Evolutionary conservation across 2,797 vertebrate genomes (phyloP), one percentile per base, ranked within the genome.

Genomic region (Orestias chungarensis): DNA sequence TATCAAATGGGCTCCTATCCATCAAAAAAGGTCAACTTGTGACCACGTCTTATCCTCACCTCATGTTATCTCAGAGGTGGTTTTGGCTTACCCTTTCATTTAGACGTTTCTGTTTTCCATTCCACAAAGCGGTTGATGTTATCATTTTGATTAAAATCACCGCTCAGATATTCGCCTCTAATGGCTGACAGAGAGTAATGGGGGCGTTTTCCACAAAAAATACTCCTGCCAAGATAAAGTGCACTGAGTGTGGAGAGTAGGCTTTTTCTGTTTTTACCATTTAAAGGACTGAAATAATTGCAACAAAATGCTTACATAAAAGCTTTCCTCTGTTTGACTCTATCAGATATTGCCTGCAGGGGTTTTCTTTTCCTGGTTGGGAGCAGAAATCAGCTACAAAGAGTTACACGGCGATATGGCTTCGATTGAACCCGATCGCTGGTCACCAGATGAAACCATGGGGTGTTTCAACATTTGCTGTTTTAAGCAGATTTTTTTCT

Each of bases 201-300:
- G 84, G 35, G 85, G 75, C 74, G 68, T 49, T 75, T 76, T 85
- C 33, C 54, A 81, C 74, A 86, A 86, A 83, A 85, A 86, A 82
- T 88, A 64, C 76, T 80, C 55, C 71, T 71, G 91, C 89, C 89
- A 92, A 93, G 89, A 92, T 89, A 91, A 91, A 92, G 86, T 80
- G 82, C 81, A 84, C 76, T 77, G 89, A 88, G 82, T 83, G 79
- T 64, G 20, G 15, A 76, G 75, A 65, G n/a, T 40, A 85, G 84
- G 81, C 78, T 87, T 86, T 84, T 80, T 72, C 82, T 75, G 76
- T 88, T 90, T 81, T 86, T 84, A 85, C 83, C 83, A 57, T 90
- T 90, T 85, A 79, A 75, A 88, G 88, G 85, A 90, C 91, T 92
- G 87, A 89, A 92, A 92, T 93, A 92, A 93, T 92, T 89, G 84